Evolutionary conservation across 2,113 vertebrate species (phyloP).

Genomic region (Alligator sinensis): DNA sequence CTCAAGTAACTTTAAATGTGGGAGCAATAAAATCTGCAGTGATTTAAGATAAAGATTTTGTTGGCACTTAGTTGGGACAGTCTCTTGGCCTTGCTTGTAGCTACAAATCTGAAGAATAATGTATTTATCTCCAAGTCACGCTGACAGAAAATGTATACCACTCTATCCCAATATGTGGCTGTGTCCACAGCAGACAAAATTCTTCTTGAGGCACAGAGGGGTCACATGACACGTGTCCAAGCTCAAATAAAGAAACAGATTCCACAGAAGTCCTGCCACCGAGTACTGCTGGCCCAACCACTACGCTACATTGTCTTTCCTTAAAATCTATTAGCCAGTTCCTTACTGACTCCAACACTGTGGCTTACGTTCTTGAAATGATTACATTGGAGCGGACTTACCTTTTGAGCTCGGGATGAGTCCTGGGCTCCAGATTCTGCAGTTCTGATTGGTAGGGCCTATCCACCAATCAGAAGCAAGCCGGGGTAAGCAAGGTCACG

Average conservation of each 20-base stretch:
- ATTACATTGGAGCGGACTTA: background rate
- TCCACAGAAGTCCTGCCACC: slow-evolving; percentile 16
- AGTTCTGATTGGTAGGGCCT: no score
- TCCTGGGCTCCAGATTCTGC: no score
- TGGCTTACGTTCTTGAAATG: slow-evolving; percentile 29
- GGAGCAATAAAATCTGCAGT: slow-evolving; percentile 11
- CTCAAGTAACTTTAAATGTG: slow-evolving; percentile 9
- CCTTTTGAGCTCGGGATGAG: no score
- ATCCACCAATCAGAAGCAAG: no score
- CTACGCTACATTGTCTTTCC: slow-evolving; percentile 29
- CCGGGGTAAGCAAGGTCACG: no score
- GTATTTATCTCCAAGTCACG: background rate
- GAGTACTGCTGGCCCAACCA: background rate
- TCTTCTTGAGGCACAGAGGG: background rate
- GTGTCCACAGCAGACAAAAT: background rate
- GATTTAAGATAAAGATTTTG: background rate
- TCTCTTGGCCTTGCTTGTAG: background rate
- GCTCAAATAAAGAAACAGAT: background rate
- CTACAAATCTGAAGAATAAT: background rate
- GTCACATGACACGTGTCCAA: background rate
- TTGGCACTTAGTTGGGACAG: background rate
- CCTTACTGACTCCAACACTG: slow-evolving; percentile 39
- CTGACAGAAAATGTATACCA: background rate
- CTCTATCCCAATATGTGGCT: background rate
- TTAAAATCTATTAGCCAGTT: slow-evolving; percentile 44